A percentile compares a stretch with the other conserved stretches of the same genome.
These are phyloP conservation scores for Tipula confusa DNA, from an alignment of 2,888 invertebrate species.

Conservation along the genomic window DNA sequence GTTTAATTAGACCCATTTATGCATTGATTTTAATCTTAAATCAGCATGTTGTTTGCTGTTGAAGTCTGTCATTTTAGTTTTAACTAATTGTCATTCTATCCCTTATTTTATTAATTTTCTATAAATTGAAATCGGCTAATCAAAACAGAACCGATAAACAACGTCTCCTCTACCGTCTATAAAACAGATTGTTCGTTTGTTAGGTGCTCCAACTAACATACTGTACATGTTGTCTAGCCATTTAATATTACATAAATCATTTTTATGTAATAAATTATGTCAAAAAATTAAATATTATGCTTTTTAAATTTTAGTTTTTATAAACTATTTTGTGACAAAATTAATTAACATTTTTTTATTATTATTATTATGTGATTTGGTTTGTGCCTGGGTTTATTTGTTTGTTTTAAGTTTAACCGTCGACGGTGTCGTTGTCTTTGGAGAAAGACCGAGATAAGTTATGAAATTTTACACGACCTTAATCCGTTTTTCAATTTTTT, in stretches of 20 bases:
- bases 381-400: neutral
- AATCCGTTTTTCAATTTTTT: neutral
- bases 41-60: too few species aligned
- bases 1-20: too few species aligned
- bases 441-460: neutral
- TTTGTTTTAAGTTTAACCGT: neutral
- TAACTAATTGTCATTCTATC: too few species aligned
- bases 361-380: neutral
- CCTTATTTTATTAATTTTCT: too few species aligned
- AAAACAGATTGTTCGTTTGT: too few species aligned
- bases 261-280: constrained; percentile 25
- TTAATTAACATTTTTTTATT: constrained; percentile 3
- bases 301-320: neutral
- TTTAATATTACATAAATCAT: constrained; percentile 25
- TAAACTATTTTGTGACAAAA: neutral
- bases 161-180: too few species aligned
- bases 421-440: neutral
- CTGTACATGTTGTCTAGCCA: neutral
- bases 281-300: neutral
- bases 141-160: too few species aligned
- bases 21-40: too few species aligned
- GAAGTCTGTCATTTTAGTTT: too few species aligned
- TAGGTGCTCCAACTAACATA: too few species aligned
- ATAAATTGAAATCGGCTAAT: too few species aligned
- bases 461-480: neutral